A percentile compares a stretch with the other conserved stretches of the same genome.
phyloP scores from a whole-genome alignment of 2,113 vertebrate genomes.

The Dipodomys spectabilis region DNA sequence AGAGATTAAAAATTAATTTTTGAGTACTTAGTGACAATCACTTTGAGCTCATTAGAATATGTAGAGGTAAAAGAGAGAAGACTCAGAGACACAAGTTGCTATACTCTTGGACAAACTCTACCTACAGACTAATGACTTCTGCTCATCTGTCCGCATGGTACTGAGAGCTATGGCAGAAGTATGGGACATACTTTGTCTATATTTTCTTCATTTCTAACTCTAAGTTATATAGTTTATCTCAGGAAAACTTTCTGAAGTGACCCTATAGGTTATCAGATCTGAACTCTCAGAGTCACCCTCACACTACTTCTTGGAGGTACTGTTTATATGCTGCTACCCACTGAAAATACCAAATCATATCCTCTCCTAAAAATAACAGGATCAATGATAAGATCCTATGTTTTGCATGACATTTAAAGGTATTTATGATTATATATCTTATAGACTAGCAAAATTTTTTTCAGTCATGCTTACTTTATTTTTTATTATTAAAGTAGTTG shows the following conservation, averaged over 20 bases:
- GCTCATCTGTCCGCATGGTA: neutral
- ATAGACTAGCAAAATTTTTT: too few relatives aligned
- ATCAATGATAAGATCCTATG: neutral
- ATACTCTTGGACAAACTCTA: neutral
- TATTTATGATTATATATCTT: neutral
- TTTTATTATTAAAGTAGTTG: too few relatives aligned
- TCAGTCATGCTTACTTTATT: too few relatives aligned
- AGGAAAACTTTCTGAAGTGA: neutral
- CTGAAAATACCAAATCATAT: neutral
- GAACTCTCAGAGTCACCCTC: neutral
- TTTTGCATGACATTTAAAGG: neutral
- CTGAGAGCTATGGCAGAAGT: neutral
- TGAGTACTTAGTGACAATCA: neutral
- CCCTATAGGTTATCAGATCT: neutral
- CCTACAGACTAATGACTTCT: neutral
- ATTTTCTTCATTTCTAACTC: neutral
- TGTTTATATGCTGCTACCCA: neutral
- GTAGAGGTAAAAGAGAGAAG: neutral
- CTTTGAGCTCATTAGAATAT: constrained; percentile 23
- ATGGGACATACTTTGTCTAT: neutral
- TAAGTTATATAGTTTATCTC: neutral
- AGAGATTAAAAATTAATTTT: constrained; percentile 26
- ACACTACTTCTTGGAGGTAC: neutral
- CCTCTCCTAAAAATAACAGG: neutral
- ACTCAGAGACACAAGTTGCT: neutral